phyloP scores from a whole-genome alignment of 2,113 vertebrate genomes.

The Solea solea region DNA sequence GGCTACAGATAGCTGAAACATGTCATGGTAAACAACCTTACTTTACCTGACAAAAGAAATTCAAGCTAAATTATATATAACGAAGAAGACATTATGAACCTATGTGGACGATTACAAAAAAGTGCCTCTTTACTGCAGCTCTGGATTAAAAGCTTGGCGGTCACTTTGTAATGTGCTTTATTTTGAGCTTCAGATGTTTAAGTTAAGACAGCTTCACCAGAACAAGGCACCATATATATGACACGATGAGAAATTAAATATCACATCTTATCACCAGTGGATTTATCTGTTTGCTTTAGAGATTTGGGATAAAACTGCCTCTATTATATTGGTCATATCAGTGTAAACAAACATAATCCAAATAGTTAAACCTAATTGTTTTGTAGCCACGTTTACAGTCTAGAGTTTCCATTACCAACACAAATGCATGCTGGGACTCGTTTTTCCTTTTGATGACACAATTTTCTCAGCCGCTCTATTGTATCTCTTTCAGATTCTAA shows the following conservation, averaged over 20 bases:
- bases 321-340: not conserved
- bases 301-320: not conserved
- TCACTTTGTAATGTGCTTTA: too few relatives aligned
- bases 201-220: not conserved
- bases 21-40: too few relatives aligned
- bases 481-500: not conserved
- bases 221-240: not conserved
- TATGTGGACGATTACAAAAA: too few relatives aligned
- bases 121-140: too few relatives aligned
- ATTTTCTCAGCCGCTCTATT: not conserved
- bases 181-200: not conserved
- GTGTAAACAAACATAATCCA: conserved; percentile 12
- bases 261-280: not conserved
- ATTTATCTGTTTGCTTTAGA: not conserved
- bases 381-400: not conserved
- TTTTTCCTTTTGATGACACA: conserved; percentile 7
- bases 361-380: conserved; percentile 16
- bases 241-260: conserved; percentile 2
- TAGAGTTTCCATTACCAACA: not conserved
- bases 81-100: too few relatives aligned
- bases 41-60: too few relatives aligned
- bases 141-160: not conserved
- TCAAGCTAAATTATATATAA: too few relatives aligned
- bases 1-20: too few relatives aligned
- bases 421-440: conserved; percentile 25